Evolutionary conservation across 2,797 vertebrate species (phyloP).

Genomic region (Anisognathus igniventris): DNA sequence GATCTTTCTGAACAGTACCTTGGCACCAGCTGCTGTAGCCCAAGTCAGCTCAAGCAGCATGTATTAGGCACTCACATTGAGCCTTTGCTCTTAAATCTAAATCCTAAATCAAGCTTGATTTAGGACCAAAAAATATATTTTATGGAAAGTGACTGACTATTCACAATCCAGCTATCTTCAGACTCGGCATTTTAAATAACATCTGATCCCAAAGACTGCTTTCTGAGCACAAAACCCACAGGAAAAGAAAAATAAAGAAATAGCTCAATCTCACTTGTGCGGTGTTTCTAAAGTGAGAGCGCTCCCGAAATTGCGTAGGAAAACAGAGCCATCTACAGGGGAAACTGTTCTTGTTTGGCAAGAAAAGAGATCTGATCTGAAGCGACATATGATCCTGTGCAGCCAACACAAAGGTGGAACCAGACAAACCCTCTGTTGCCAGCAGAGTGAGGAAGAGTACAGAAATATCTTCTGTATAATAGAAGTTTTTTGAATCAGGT

Average conservation of each 20-base stretch:
- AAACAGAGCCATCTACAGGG: slow-evolving; percentile 67
- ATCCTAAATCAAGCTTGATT: background rate
- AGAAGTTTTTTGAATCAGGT: background rate
- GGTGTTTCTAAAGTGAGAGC: background rate
- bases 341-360: background rate
- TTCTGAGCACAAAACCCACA: background rate
- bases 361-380: background rate
- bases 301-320: background rate
- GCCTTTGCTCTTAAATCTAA: background rate
- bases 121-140: background rate
- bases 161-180: background rate
- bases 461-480: background rate
- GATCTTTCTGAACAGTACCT: background rate
- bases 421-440: background rate
- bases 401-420: background rate
- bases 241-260: background rate
- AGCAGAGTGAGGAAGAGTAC: background rate
- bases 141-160: background rate
- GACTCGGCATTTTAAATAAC: accelerated
- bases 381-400: accelerated
- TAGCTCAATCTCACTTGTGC: background rate
- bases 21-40: background rate
- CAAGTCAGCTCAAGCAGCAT: background rate
- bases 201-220: background rate
- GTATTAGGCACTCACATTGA: background rate